These are phyloP conservation scores for Zygothrica quintamaculata DNA, from an alignment of 2,888 invertebrate species.

Conservation along the genomic window DNA sequence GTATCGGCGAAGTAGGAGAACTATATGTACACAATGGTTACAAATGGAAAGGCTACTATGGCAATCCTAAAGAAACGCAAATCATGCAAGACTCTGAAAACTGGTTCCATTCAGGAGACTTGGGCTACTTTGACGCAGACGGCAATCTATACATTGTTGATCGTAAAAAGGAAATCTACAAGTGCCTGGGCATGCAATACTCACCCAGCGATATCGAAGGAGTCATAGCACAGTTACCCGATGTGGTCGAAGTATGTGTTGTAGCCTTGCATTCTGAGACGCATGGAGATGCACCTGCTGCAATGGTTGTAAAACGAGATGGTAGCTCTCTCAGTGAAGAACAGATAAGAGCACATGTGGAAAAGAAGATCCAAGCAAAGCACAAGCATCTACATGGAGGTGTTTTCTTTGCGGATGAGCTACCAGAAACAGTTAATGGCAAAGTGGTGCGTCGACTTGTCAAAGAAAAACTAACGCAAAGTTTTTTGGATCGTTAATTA, in stretches of 20 bases:
- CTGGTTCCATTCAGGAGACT: conserved; percentile 79
- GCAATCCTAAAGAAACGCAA: conserved; percentile 57
- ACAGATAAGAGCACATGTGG: conserved; percentile 25
- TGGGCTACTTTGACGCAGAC: conserved; percentile 75
- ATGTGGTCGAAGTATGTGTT: conserved; percentile 66
- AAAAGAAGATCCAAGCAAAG: conserved; percentile 10
- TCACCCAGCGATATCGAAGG: conserved; percentile 67
- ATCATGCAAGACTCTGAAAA: conserved; percentile 56
- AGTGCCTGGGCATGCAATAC: conserved; percentile 59
- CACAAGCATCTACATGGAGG: conserved; percentile 67
- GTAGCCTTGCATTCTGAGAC: conserved; percentile 62
- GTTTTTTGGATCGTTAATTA: neutral
- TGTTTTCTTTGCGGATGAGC: conserved; percentile 53
- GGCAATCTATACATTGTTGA: conserved; percentile 65
- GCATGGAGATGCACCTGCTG: neutral
- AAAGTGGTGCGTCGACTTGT: conserved; percentile 51
- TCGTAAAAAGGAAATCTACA: conserved; percentile 74
- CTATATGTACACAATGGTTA: conserved; percentile 42
- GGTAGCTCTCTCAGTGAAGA: conserved; percentile 28
- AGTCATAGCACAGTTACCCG: conserved; percentile 56
- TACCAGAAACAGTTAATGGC: conserved; percentile 62
- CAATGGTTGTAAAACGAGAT: no score
- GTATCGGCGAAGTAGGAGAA: conserved; percentile 65
- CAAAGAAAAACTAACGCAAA: conserved; percentile 9
- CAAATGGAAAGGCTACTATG: conserved; percentile 72